Evolutionary conservation across 2,113 vertebrate species (phyloP).

Genomic region (Sprattus sprattus): DNA sequence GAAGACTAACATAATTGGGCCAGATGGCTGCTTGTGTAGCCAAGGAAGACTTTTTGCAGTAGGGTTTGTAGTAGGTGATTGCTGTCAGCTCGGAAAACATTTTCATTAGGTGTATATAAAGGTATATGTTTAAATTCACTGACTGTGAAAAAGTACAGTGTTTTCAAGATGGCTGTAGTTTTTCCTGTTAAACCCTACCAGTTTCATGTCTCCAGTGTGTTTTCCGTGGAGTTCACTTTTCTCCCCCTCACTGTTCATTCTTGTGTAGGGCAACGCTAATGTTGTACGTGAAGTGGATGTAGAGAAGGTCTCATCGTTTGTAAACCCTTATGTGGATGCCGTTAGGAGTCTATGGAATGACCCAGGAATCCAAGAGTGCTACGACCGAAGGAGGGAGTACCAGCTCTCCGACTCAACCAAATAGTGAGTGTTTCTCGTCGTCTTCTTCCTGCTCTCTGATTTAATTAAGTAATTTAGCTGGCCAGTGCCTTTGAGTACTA

Average conservation of each 20-base stretch:
- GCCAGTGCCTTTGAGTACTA: conserved; percentile 2
- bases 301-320: conserved; percentile 69
- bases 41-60: neutral
- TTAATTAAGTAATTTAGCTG: conserved; percentile 10
- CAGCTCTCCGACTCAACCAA: conserved; percentile 85
- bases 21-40: neutral
- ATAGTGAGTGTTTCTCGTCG: conserved; percentile 73
- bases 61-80: neutral
- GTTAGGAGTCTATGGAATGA: conserved; percentile 84
- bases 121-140: neutral
- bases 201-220: neutral
- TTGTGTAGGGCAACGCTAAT: conserved; percentile 69
- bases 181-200: neutral
- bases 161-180: neutral
- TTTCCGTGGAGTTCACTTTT: neutral
- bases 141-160: neutral
- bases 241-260: neutral
- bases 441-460: neutral
- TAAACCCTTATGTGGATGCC: conserved; percentile 71
- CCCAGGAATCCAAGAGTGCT: conserved; percentile 81
- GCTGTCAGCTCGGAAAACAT: neutral
- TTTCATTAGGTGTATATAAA: neutral
- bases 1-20: neutral
- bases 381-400: conserved; percentile 76
- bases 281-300: conserved; percentile 72